Evolutionary conservation across 2,888 invertebrate species (phyloP).

Genomic region (Limenitis camilla): DNA sequence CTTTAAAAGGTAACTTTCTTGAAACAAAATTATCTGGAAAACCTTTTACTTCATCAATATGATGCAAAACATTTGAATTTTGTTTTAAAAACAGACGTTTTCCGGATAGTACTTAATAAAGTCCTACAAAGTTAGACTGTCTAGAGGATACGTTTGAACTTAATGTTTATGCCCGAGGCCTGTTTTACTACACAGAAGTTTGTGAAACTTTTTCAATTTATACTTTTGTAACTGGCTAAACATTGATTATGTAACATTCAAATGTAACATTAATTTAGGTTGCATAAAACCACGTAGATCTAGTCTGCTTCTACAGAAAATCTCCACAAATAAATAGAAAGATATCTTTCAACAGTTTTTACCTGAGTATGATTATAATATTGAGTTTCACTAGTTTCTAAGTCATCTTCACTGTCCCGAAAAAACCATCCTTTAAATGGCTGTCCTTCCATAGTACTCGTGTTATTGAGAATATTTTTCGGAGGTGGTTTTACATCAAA

Average conservation of each 20-base stretch:
- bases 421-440: conserved; percentile 60
- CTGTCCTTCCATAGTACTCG: conserved; percentile 25
- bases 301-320: no score
- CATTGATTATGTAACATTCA: conserved; percentile 5
- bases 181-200: conserved; percentile 9
- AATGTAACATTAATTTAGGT: neutral
- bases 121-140: conserved; percentile 2
- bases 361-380: conserved; percentile 46
- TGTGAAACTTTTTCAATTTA: conserved; percentile 20
- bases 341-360: conserved; percentile 19
- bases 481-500: conserved; percentile 72
- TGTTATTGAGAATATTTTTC: conserved; percentile 35
- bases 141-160: neutral
- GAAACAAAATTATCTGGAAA: no score
- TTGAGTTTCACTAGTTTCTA: conserved; percentile 55
- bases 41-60: no score
- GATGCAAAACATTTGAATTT: neutral
- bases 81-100: neutral
- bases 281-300: no score
- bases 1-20: no score
- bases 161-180: conserved; percentile 1
- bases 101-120: neutral
- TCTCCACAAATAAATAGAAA: neutral
- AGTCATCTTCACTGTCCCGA: conserved; percentile 56
- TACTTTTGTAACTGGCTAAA: conserved; percentile 12